These are phyloP conservation scores for Trichoplax adhaerens DNA, from an alignment of 37 sponge, comb jelly and placozoan species.

Conservation along the genomic window DNA sequence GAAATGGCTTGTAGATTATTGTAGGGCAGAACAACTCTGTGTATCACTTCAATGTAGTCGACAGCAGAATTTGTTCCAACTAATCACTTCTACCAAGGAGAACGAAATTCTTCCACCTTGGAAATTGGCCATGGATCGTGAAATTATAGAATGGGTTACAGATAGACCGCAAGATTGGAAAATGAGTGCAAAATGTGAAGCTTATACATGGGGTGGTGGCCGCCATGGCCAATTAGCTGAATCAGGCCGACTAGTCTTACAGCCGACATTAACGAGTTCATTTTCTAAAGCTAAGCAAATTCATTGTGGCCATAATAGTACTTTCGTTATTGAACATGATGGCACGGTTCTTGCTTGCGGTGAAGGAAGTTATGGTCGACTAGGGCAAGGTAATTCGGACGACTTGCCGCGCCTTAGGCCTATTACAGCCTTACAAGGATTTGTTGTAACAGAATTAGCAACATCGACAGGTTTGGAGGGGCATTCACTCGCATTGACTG, in stretches of 20 bases:
- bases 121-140: slow-evolving; percentile 50
- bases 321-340: slow-evolving; percentile 51
- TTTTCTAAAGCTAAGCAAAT: slow-evolving; percentile 13
- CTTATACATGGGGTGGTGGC: slow-evolving; percentile 67
- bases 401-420: slow-evolving; percentile 24
- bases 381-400: slow-evolving; percentile 60
- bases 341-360: slow-evolving; percentile 58
- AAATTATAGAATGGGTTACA: slow-evolving; percentile 51
- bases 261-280: not conserved
- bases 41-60: no score
- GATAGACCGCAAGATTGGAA: slow-evolving; percentile 55
- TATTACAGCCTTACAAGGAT: slow-evolving; percentile 50
- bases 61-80: no score
- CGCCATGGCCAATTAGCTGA: slow-evolving; percentile 40
- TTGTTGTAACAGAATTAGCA: slow-evolving; percentile 1
- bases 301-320: slow-evolving; percentile 57
- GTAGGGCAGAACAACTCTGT: no score
- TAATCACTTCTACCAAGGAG: no score
- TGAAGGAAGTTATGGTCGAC: slow-evolving; percentile 64
- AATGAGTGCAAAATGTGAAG: slow-evolving; percentile 2
- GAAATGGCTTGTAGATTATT: no score
- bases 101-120: slow-evolving; percentile 7
- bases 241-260: not conserved
- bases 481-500: slow-evolving; percentile 49
- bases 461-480: slow-evolving; percentile 36